phyloP scores from a whole-genome alignment of 2,797 vertebrate genomes.

The Thripadectes ignobilis region DNA sequence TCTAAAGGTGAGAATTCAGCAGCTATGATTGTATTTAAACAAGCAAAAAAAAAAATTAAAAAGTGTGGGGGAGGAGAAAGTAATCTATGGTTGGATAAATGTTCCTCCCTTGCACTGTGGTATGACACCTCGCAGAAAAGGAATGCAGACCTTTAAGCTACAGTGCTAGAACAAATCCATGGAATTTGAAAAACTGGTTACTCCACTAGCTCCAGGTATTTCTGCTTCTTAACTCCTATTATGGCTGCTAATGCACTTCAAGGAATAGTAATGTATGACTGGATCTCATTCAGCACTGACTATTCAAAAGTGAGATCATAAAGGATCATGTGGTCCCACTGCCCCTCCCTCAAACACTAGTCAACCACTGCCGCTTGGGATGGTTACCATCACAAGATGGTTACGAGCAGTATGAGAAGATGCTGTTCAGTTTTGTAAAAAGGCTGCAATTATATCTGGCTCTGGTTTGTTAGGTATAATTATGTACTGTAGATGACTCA shows the following conservation, averaged over 20 bases:
- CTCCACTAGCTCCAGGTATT: background rate
- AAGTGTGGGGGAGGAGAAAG: background rate
- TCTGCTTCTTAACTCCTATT: slow-evolving; percentile 3
- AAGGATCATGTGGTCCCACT: background rate
- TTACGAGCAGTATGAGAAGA: background rate
- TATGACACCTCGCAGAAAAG: background rate
- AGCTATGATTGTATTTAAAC: background rate
- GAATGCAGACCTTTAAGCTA: background rate
- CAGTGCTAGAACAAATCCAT: background rate
- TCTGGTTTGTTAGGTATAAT: background rate
- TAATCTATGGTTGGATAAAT: background rate
- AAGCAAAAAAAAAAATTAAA: background rate
- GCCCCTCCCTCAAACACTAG: background rate
- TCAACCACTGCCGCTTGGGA: background rate
- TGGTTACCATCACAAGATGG: background rate
- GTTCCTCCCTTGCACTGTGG: background rate
- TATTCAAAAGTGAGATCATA: background rate
- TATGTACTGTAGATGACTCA: background rate
- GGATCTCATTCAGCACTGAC: background rate
- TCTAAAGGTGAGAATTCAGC: background rate
- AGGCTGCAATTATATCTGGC: background rate
- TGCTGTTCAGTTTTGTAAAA: background rate
- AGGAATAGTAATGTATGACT: background rate
- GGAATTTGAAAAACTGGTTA: background rate
- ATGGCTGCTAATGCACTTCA: background rate